Evolutionary conservation across 23 tunicate genomes (phyloP).

Genomic region (Corella eumyota): DNA sequence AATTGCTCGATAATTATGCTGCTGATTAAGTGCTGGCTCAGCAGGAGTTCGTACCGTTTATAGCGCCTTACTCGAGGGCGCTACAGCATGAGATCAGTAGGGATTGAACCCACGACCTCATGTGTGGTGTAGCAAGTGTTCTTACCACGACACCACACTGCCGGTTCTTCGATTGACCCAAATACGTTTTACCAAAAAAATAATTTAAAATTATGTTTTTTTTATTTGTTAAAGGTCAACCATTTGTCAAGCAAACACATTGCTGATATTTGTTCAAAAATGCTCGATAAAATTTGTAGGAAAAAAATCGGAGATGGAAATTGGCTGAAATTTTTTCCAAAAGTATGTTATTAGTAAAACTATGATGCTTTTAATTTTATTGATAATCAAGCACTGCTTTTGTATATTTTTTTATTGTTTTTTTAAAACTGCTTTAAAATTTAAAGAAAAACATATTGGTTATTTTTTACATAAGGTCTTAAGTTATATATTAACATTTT

Average conservation of each 20-base stretch:
- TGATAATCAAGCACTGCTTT: not conserved
- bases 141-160: not conserved
- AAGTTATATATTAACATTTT: too few species aligned
- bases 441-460: too few species aligned
- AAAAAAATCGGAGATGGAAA: slow-evolving; percentile 31
- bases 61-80: too few species aligned
- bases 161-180: not conserved
- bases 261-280: slow-evolving; percentile 14
- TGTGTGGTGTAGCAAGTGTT: too few species aligned
- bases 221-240: not conserved
- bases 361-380: not conserved
- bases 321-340: slow-evolving; percentile 23
- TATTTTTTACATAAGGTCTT: too few species aligned
- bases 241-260: slow-evolving; percentile 6
- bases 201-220: too few species aligned
- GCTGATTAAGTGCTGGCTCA: too few species aligned
- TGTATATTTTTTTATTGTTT: not conserved
- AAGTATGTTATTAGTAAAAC: slow-evolving; percentile 10
- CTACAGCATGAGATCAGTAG: too few species aligned
- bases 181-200: too few species aligned
- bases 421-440: not conserved
- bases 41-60: too few species aligned
- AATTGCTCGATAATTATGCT: too few species aligned
- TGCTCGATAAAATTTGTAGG: slow-evolving; percentile 21
- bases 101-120: too few species aligned